Base-by-base conservation (phyloP, 2,113 vertebrate species). In the Sylvia atricapilla region DNA sequence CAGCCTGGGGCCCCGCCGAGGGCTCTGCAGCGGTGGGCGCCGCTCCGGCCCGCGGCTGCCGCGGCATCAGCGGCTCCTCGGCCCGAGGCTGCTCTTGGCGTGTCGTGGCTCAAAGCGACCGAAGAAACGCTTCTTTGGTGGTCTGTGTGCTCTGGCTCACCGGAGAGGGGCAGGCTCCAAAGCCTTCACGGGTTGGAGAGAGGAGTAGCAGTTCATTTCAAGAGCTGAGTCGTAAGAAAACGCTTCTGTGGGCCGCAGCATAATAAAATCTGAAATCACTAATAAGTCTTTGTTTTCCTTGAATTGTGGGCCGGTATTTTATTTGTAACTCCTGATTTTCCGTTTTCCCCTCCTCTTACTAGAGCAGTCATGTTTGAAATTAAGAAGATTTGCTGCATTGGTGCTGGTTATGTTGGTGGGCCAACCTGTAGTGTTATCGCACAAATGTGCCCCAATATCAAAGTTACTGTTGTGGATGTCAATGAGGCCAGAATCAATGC, bases 361-460 rank as follows among this genome's bases (percentile, higher is more conserved):
- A 98, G 96, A 84, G 53, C 70, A 77, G 47, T 73, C 96, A 99
- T 99, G 99, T 98, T 99, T 96, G 97, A 99, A 96, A 99, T 99
- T 76, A 99, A 98, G 97, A 99, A 98, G 97, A 99, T 99, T 85
- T 99, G 99, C 88, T 99, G 99, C 90, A 99, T 99, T 5, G 99
- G 99, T 17, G 99, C 99, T 4, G 99, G 99, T 44, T 99, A 99
- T 30, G 99, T 99, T 2, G 99, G 99, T 30, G 99, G 99, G 18
- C 99, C 99, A 19, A 99, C 99, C 3, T 99, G 99, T 91, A 99
- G 99, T 11, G 99, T 99, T 39, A 99, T 99, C 56, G 99, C 99
- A 5, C 98, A 98, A 9, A 99, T 99, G 99, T 99, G 99, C 82
- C 99, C 99, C 4, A 98, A 97, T 67, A 98, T 99, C 96, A 98